phyloP scores from a whole-genome alignment of 2,113 vertebrate genomes.

The Erythrocercus mccallii region DNA sequence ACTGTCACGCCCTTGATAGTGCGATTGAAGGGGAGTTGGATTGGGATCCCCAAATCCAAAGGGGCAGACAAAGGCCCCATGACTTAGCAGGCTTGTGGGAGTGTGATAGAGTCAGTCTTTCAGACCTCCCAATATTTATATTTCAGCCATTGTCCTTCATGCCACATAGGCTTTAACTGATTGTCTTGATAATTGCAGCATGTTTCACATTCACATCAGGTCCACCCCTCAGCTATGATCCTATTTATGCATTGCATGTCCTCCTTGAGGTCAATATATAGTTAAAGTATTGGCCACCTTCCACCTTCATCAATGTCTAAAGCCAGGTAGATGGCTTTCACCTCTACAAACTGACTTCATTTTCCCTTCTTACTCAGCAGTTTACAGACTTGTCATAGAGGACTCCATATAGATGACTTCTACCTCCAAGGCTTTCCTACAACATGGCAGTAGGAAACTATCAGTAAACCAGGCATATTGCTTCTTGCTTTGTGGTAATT shows the following conservation, averaged over 20 bases:
- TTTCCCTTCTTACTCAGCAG: neutral
- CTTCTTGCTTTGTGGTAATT: neutral
- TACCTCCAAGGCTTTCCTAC: neutral
- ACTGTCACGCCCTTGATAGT: neutral
- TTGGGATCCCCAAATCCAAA: neutral
- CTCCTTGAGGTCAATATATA: neutral
- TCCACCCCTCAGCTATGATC: neutral
- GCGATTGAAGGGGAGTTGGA: fast-evolving
- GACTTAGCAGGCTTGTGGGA: neutral
- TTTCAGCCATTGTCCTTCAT: neutral
- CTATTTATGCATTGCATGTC: neutral
- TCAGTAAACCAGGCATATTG: neutral
- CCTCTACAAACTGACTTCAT: neutral
- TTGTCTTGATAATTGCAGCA: neutral
- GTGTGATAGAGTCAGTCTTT: neutral
- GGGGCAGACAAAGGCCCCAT: neutral
- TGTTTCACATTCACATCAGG: neutral
- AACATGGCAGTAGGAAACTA: neutral
- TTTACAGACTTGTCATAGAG: neutral
- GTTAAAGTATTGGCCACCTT: neutral
- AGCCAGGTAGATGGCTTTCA: neutral
- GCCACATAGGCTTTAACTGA: neutral
- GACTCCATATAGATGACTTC: neutral
- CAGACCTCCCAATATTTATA: neutral
- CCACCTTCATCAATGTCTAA: neutral